Evolutionary conservation across 1,140 invertebrate genomes (phyloP), one percentile per base, ranked within the genome.

Genomic region (Drosophila lacertosa): DNA sequence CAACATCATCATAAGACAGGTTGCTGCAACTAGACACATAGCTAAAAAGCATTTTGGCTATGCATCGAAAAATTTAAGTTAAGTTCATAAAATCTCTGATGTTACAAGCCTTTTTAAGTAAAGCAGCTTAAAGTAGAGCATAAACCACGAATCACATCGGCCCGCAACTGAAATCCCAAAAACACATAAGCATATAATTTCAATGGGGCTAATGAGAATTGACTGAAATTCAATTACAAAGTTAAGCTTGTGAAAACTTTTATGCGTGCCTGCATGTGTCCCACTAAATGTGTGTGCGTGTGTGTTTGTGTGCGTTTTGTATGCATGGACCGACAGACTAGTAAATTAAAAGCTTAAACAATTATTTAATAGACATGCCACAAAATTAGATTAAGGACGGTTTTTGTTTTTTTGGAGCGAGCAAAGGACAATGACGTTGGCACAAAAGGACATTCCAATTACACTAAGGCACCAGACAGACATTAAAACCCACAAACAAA

Each of bases 281-380:
- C n/a, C n/a, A n/a, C n/a, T n/a, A n/a, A n/a, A n/a, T 40, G 24
- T 32, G 35, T 32, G 37, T 26, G 45, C n/a, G 11, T 39, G 26
- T 37, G 32, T 40, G 26, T n/a, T 18, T 58, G 44, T 60, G 47
- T 55, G 39, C 33, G 37, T 15, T 65, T 22, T 51, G 24, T 35
- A 13, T 39, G 33, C 16, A 16, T 44, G 37, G 15, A 24, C 18
- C 13, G 47, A 39, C 37, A 72, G 33, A 39, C 51, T 37, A 59
- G 59, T 77, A 58, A 80, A 80, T 83, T 80, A 89, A 89, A 63
- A 74, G 73, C 79, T 89, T 89, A 80, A 89, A 59, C 79, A 89
- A 89, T 89, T 83, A 83, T 74, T 72, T 80, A 83, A 70, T 67
- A 83, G 67, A 83, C 73, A 74, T 67, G 73, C 84, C 84, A 39